These are phyloP conservation scores for Coelinius sp. DNA, from an alignment of 2,888 invertebrate genomes.

Conservation along the genomic window DNA sequence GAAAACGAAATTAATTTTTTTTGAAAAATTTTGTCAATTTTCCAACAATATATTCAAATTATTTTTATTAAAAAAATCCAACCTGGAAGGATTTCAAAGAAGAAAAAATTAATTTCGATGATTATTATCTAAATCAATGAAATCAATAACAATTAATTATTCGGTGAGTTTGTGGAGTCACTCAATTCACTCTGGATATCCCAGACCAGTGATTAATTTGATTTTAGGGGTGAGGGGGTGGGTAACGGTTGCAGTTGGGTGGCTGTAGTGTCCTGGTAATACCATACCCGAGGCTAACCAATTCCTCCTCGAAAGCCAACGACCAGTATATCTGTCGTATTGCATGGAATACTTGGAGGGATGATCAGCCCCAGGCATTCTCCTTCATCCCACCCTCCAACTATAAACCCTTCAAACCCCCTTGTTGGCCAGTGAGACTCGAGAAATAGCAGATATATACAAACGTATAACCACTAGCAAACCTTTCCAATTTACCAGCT, in stretches of 20 bases:
- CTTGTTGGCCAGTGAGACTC: not conserved
- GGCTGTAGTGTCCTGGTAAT: not conserved
- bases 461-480: conserved; percentile 2
- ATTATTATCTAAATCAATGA: no score
- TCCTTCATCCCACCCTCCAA: not conserved
- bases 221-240: not conserved
- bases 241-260: not conserved
- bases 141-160: not conserved
- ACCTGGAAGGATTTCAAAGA: no score
- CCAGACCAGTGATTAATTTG: not conserved
- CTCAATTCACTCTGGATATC: not conserved
- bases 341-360: conserved; percentile 6
- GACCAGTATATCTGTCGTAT: conserved; percentile 16
- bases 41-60: not conserved
- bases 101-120: no score
- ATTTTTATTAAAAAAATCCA: not conserved
- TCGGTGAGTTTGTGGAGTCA: not conserved
- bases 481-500: conserved; percentile 27
- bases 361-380: conserved; percentile 2
- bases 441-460: not conserved
- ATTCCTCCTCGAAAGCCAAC: not conserved
- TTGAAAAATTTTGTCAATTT: no score
- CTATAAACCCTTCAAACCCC: not conserved
- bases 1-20: no score
- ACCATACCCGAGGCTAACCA: not conserved